These are phyloP conservation scores for Drosophila quinaria DNA, from an alignment of 2,888 invertebrate species.

Conservation along the genomic window DNA sequence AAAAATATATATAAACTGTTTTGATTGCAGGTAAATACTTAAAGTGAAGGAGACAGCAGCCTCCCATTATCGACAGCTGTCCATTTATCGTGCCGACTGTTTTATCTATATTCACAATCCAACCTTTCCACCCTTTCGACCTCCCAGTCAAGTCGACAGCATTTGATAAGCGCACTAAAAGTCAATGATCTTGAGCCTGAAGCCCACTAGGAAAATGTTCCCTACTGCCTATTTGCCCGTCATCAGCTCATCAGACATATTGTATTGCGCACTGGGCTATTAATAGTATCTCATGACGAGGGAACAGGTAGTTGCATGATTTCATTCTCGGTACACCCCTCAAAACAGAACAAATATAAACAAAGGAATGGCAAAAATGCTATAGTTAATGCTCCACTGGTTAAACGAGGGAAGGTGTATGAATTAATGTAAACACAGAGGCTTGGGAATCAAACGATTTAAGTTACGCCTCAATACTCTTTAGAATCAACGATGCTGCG, in stretches of 20 bases:
- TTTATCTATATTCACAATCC: conserved; percentile 54
- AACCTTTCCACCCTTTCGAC: neutral
- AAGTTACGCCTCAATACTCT: conserved; percentile 33
- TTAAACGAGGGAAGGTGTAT: neutral
- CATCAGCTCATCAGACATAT: conserved; percentile 17
- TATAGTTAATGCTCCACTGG: conserved; percentile 53
- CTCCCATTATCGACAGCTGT: conserved; percentile 62
- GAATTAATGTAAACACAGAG: neutral
- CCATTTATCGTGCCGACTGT: conserved; percentile 68
- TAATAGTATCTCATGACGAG: conserved; percentile 35
- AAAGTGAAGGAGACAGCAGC: conserved; percentile 38
- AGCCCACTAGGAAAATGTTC: conserved; percentile 23
- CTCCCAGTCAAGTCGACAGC: conserved; percentile 1
- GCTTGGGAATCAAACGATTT: conserved; percentile 26
- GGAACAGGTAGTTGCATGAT: conserved; percentile 61
- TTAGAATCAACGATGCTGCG: conserved; percentile 5
- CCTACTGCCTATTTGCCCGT: conserved; percentile 1
- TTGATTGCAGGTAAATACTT: conserved; percentile 74
- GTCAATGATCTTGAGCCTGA: conserved; percentile 53
- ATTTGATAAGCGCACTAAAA: conserved; percentile 32
- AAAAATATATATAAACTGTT: conserved; percentile 62
- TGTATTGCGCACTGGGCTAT: conserved; percentile 45
- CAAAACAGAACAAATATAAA: conserved; percentile 39
- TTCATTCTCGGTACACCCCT: conserved; percentile 31
- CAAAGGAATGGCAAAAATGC: conserved; percentile 52